Evolutionary conservation across 2,888 invertebrate genomes (phyloP), one percentile per base, ranked within the genome.

Genomic region (Drosophila austrosaltans): DNA sequence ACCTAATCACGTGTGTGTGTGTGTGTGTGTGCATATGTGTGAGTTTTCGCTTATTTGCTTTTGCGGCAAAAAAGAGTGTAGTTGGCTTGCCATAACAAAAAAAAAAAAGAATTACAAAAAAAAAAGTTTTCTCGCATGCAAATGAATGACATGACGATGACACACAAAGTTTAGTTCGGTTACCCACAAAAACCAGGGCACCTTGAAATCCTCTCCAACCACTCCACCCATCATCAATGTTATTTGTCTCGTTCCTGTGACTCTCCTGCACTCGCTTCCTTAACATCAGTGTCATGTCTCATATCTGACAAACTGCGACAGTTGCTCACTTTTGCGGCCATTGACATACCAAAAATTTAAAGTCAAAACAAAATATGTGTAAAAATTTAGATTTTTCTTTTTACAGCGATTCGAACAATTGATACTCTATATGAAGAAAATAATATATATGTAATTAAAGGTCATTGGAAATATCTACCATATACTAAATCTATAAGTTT

Each of bases 111-210:
- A 48, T 3, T 8, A 22, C 0, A 25, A 8, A 48, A 48, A 7
- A 63, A 63, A 66, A 78, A 59, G 63, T 65, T 75, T 62, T 66
- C 59, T 65, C 54, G 63, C 69, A 76, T 79, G 82, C 80, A 79
- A 82, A 79, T 73, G 70, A 76, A 70, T 79, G 70, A 71, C 69
- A 66, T 61, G 68, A 32, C 61, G 66, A 66, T 74, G 83, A 77
- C 79, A 76, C 72, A 62, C 60, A 44, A 65, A 74, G 58, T 69
- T 61, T 63, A 64, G 75, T 59, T 61, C 42, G 32, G 48, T 20
- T 16, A 44, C 22, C 39, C 40, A n/a, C 36, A 58, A 22, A 25
- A 36, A 6, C 12, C 20, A 12, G 10, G 16, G 16, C 22, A 57
- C 22, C 39, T 20, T 48, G 44, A 48, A 22, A 48, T 48, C 44